These are phyloP conservation scores for Lucifuga dentata DNA, from an alignment of 2,113 vertebrate genomes.

Conservation along the genomic window DNA sequence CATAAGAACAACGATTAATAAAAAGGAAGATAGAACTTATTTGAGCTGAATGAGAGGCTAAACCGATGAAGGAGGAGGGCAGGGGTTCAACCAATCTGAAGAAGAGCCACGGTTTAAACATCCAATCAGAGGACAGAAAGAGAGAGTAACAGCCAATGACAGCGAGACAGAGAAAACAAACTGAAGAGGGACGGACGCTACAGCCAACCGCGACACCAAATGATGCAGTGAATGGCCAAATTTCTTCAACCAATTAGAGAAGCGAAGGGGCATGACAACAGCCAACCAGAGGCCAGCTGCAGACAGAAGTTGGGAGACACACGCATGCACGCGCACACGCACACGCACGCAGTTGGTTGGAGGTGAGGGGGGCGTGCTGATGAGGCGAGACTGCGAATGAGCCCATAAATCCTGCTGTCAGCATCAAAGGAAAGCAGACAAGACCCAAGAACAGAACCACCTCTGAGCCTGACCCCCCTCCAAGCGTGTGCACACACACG, in stretches of 20 bases:
- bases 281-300: conserved; percentile 37
- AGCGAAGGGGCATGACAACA: conserved; percentile 40
- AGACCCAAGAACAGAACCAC: conserved; percentile 55
- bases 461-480: conserved; percentile 41
- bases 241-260: conserved; percentile 45
- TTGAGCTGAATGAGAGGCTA: neutral
- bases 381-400: conserved; percentile 72
- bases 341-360: conserved; percentile 42
- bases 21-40: neutral
- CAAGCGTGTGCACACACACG: neutral
- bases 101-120: neutral
- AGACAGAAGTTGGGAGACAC: conserved; percentile 33
- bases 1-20: neutral
- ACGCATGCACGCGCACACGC: conserved; percentile 14
- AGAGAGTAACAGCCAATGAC: conserved; percentile 17
- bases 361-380: conserved; percentile 76
- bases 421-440: conserved; percentile 69
- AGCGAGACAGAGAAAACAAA: conserved; percentile 30
- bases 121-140: conserved; percentile 21
- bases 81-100: neutral
- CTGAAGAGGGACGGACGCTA: conserved; percentile 9
- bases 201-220: conserved; percentile 17
- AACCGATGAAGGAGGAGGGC: conserved; percentile 14
- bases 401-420: conserved; percentile 79
- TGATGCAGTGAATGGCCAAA: conserved; percentile 2